Evolutionary conservation across 2,113 vertebrate genomes (phyloP), one percentile per base, ranked within the genome.

Genomic region (Parus major): DNA sequence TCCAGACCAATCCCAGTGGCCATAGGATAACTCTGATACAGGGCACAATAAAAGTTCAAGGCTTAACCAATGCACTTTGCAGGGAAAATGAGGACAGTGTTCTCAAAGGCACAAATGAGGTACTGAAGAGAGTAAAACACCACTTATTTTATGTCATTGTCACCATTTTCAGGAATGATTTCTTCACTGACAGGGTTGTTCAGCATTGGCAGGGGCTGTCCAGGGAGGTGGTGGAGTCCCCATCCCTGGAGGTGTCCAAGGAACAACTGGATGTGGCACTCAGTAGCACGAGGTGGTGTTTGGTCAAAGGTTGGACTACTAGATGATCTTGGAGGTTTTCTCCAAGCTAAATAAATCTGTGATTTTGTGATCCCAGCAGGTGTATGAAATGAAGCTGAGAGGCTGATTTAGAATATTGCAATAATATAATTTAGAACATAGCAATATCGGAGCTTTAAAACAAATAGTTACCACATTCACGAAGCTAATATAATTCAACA

Each of bases 11-110:
- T 3, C 7, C 57, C 11, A 50, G 55, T 13, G 41, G 33, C 42
- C 39, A 3, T 12, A n/a, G 64, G 18, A 15, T 10, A 59, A 75
- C 36, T 33, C 39, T 39, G 9, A 5, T 11, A 28, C 1, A 4
- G 44, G 59, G 36, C 46, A 63, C 20, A 46, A 10, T 19, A 29
- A 20, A 39, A 52, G 36, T 25, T 71, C 15, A 61, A 65, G 50
- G 47, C 11, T 56, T 33, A 55, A 60, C 10, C 16, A 27, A 12
- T 1, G 3, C 52, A 56, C 7, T 19, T 41, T 0, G 0, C 50
- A 59, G 11, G 3, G 28, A 19, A 50, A 89, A 35, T 29, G 70
- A 15, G 27, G 46, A 3, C 44, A 11, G 17, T 8, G 55, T 1
- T 52, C 31, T 25, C 53, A 61, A 91, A 69, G 2, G 6, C 50